A percentile compares a stretch with the other conserved stretches of the same genome.
Evolutionary conservation across 2,797 vertebrate genomes (phyloP).

Genomic region (Microhierax caerulescens): DNA sequence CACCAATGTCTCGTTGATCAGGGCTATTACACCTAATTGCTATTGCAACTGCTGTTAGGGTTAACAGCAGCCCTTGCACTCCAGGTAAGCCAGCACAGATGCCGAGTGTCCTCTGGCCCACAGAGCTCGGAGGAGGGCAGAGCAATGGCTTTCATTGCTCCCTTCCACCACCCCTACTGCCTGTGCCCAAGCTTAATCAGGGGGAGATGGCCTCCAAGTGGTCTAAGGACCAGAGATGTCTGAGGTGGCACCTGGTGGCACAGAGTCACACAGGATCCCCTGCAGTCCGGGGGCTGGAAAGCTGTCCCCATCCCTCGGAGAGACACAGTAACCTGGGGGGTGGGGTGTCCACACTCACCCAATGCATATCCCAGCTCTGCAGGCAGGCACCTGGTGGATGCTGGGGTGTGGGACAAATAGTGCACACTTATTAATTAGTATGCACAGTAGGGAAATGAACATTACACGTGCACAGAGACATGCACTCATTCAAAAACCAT

Average conservation of each 20-base stretch:
- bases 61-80: not conserved
- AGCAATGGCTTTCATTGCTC: not conserved
- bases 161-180: not conserved
- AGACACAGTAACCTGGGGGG: not conserved
- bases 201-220: not conserved
- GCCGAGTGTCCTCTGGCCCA: not conserved
- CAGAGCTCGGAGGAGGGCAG: rapidly evolving
- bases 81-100: not conserved
- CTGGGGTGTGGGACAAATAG: not conserved
- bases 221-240: not conserved
- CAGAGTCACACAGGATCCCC: rapidly evolving
- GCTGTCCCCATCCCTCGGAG: not conserved
- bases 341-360: not conserved
- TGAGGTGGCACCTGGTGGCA: rapidly evolving
- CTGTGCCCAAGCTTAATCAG: not conserved
- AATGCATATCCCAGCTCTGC: rapidly evolving
- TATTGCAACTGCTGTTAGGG: not conserved
- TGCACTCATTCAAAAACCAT: not conserved
- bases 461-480: not conserved
- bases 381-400: not conserved
- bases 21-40: not conserved
- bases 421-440: not conserved
- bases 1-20: not conserved
- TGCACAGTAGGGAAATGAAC: not conserved
- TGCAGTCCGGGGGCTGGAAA: not conserved